A percentile compares a stretch with the other conserved stretches of the same genome.
Evolutionary conservation across 2,113 vertebrate genomes (phyloP).

Genomic region (Caranx ignobilis): DNA sequence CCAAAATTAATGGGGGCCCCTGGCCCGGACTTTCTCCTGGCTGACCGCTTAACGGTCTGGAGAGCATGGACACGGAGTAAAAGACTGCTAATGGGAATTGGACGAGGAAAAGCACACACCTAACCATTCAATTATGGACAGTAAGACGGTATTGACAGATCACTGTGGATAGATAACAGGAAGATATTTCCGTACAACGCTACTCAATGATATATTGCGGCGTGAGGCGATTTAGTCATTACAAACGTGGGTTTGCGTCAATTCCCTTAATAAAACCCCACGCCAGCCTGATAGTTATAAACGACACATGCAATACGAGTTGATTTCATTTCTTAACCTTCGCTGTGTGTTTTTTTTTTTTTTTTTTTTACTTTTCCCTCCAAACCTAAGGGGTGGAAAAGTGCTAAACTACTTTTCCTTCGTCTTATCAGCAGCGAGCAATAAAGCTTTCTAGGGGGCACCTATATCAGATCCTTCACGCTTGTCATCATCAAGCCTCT

Average conservation of each 20-base stretch:
- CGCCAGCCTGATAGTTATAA: slow-evolving; percentile 50
- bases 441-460: slow-evolving; percentile 62
- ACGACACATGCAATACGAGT: not conserved
- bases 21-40: slow-evolving; percentile 62
- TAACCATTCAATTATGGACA: slow-evolving; percentile 68
- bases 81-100: slow-evolving; percentile 69
- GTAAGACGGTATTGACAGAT: slow-evolving; percentile 56
- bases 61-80: slow-evolving; percentile 56
- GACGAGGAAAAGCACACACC: slow-evolving; percentile 56
- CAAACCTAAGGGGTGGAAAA: slow-evolving; percentile 54
- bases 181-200: slow-evolving; percentile 32
- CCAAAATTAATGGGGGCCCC: slow-evolving; percentile 73
- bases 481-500: slow-evolving; percentile 74
- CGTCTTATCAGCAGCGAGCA: slow-evolving; percentile 58
- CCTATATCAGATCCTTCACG: slow-evolving; percentile 67
- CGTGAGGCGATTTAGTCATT: slow-evolving; percentile 8
- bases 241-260: slow-evolving; percentile 19
- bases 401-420: slow-evolving; percentile 47
- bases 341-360: slow-evolving; percentile 1
- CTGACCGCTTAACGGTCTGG: slow-evolving; percentile 68
- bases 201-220: slow-evolving; percentile 30
- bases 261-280: slow-evolving; percentile 37
- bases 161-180: slow-evolving; percentile 29
- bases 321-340: slow-evolving; percentile 8
- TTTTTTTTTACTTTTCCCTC: not conserved